phyloP scores from a whole-genome alignment of 2,113 vertebrate genomes.

The Micronycteris hirsuta region DNA sequence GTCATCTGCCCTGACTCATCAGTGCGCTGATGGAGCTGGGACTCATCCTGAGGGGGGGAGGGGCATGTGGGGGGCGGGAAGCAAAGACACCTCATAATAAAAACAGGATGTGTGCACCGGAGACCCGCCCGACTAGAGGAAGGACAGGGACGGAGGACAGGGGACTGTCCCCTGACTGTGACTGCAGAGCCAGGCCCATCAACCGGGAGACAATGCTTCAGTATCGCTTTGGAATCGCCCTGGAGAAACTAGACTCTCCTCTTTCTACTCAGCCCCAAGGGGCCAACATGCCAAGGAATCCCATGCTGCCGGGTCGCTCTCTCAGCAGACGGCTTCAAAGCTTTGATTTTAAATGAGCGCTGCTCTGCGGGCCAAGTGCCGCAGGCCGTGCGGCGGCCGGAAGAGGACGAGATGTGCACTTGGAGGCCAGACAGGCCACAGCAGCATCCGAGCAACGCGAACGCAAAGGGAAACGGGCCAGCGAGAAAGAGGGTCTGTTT shows the following conservation, averaged over 20 bases:
- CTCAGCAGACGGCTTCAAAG: conserved; percentile 43
- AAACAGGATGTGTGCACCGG: conserved; percentile 60
- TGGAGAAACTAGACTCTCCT: not conserved
- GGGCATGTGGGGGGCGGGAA: not conserved
- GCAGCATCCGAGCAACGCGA: not conserved
- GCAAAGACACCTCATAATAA: conserved; percentile 62
- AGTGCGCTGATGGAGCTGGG: not conserved
- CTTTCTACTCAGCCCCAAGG: not conserved
- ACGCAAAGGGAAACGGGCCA: not conserved
- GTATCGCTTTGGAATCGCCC: not conserved
- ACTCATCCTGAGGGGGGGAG: not conserved
- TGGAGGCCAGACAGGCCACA: not conserved
- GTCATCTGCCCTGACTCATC: conserved; percentile 3
- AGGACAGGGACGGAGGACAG: conserved; percentile 35
- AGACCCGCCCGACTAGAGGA: not conserved
- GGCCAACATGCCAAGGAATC: conserved; percentile 21
- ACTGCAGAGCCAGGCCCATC: conserved; percentile 49
- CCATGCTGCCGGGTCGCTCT: not conserved
- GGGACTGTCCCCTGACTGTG: conserved; percentile 24
- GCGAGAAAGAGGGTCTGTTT: not conserved
- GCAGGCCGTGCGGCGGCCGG: not conserved
- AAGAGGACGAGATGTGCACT: not conserved
- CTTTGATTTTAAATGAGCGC: conserved; percentile 23
- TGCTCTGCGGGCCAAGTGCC: not conserved
- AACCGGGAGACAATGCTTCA: not conserved